phyloP scores from a whole-genome alignment of 2,888 invertebrate genomes.

The Fissipunctia ypsillon region DNA sequence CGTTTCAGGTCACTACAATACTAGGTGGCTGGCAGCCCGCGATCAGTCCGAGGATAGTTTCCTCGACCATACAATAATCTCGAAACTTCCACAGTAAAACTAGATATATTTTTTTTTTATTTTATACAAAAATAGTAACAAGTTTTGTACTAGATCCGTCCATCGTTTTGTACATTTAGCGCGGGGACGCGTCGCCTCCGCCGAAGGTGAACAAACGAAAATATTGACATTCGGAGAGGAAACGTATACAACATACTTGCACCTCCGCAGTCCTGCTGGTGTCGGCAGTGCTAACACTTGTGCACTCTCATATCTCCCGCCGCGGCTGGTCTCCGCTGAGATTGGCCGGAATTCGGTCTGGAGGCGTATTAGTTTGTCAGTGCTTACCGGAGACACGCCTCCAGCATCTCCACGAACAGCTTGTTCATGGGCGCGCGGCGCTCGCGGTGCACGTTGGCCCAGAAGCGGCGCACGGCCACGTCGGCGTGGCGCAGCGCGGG shows the following conservation, averaged over 20 bases:
- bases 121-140: conserved; percentile 90
- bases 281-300: background rate
- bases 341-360: background rate
- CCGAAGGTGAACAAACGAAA: conserved; percentile 63
- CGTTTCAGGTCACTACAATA: conserved; percentile 61
- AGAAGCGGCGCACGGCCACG: conserved; percentile 96
- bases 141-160: conserved; percentile 89
- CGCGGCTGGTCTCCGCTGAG: background rate
- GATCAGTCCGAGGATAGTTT: conserved; percentile 54
- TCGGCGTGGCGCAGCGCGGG: conserved; percentile 97
- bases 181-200: conserved; percentile 78
- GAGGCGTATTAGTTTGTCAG: background rate
- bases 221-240: conserved; percentile 38
- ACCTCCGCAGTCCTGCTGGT: conserved; percentile 11
- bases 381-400: conserved; percentile 92
- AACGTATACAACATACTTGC: conserved; percentile 26
- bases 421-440: conserved; percentile 98
- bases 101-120: conserved; percentile 84
- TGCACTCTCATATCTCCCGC: background rate
- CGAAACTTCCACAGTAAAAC: conserved; percentile 79
- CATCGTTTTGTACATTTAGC: conserved; percentile 87
- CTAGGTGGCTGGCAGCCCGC: conserved; percentile 39
- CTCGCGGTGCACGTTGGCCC: conserved; percentile 96
- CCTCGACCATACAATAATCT: conserved; percentile 74
- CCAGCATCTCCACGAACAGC: conserved; percentile 98